Evolutionary conservation across 2,797 vertebrate genomes (phyloP), one percentile per base, ranked within the genome.

Genomic region (Sebastes taczanowskii): DNA sequence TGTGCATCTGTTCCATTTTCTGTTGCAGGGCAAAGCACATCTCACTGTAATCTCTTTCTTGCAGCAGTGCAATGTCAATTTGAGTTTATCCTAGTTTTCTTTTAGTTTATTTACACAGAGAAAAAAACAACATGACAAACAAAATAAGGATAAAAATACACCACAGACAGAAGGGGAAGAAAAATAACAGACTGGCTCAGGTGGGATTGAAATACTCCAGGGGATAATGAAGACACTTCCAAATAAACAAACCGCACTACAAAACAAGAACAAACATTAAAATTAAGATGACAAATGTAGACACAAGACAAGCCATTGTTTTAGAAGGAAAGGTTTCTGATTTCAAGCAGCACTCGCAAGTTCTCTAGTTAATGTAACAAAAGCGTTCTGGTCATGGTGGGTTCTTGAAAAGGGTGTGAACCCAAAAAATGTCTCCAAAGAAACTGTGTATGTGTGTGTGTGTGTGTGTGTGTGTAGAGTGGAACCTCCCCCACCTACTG

Each of bases 61-160:
- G n/a, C 53, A 72, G 71, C 64, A 9, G n/a, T 8, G 42, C 34
- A 27, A 8, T 16, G 69, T 64, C 77, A 70, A 13, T 56, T 34
- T 53, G 29, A 70, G 25, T 76, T 73, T n/a, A 75, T 42, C 25
- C 35, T 5, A 7, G 2, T 53, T 53, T 42, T 42, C 29, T 71
- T 63, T 73, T 6, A n/a, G 63, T 35, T 42, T 79, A 66, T 79
- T 74, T 71, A 25, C 63, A 76, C 34, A 68, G 34, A 38, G 20
- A 18, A 16, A 7, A 34, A 32, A 29, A 53, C 34, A 60, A 65
- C 20, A 61, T 66, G 20, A 65, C 25, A 62, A 66, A 29, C 23
- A 58, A 69, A 72, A 62, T 27, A n/a, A 42, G n/a, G 46, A 72
- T 52, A 81, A 64, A 74, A 78, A 84, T 62, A 73, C 9, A 42